These are phyloP conservation scores for Fregata magnificens DNA, from an alignment of 2,113 vertebrate species.

Conservation along the genomic window DNA sequence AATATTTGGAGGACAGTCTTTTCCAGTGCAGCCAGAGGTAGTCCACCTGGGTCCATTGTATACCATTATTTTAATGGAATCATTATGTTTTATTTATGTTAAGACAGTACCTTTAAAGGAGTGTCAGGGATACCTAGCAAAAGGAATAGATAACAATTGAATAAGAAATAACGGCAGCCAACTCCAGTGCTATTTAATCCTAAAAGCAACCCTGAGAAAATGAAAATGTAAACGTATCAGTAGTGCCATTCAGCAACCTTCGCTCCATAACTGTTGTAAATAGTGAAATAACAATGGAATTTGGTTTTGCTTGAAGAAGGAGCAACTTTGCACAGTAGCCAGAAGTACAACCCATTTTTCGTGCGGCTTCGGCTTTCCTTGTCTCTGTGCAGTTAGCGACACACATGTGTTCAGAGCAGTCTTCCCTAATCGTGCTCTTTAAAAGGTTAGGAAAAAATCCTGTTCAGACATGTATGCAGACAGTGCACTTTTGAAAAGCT, in stretches of 20 bases:
- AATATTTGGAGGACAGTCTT: neutral
- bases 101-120: neutral
- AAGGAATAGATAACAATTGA: neutral
- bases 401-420: rapidly evolving
- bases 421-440: neutral
- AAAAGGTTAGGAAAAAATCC: neutral
- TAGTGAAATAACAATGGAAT: neutral
- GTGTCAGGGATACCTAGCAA: neutral
- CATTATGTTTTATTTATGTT: neutral
- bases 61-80: neutral
- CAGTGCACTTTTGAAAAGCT: neutral
- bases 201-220: neutral
- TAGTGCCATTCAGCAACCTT: neutral
- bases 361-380: neutral
- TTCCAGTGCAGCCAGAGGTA: neutral
- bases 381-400: neutral
- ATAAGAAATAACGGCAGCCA: neutral
- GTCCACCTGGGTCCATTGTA: neutral
- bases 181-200: neutral
- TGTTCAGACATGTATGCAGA: neutral
- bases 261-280: rapidly evolving
- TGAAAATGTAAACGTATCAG: neutral
- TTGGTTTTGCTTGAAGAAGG: neutral
- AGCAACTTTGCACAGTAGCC: neutral
- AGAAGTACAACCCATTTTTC: neutral